phyloP scores from a whole-genome alignment of 2,113 vertebrate genomes.

The Cyprinodon variegatus region DNA sequence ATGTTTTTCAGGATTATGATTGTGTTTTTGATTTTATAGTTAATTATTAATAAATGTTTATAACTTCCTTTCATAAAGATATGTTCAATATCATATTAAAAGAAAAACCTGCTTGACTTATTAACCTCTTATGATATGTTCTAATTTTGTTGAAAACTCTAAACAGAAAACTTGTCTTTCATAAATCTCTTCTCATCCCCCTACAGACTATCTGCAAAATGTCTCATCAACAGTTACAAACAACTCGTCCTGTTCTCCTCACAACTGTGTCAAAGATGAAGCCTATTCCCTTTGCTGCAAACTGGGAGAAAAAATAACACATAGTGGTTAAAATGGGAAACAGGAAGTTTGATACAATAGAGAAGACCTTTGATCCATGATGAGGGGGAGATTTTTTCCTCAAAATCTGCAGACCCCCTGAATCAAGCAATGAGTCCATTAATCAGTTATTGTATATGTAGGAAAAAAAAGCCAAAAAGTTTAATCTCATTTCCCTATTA shows the following conservation, averaged over 20 bases:
- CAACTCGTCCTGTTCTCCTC: slow-evolving; percentile 17
- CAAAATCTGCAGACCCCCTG: background rate
- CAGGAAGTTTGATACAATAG: slow-evolving; percentile 95
- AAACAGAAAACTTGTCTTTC: slow-evolving; percentile 4
- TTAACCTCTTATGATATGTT: background rate
- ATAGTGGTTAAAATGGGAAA: slow-evolving; percentile 82
- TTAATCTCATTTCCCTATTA: no score
- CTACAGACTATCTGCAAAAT: background rate
- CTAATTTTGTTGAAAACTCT: background rate
- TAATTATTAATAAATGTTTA: slow-evolving; percentile 27
- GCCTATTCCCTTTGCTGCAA: slow-evolving; percentile 25
- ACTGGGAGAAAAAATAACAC: slow-evolving; percentile 76
- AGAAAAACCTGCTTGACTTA: background rate
- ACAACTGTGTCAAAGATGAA: slow-evolving; percentile 47
- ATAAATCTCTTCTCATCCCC: no score
- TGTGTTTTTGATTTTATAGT: slow-evolving; percentile 24
- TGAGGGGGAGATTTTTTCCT: slow-evolving; percentile 80
- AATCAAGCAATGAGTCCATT: no score
- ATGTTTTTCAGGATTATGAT: background rate
- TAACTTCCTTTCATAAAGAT: background rate
- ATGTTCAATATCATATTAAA: background rate
- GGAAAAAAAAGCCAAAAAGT: no score
- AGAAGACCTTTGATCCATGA: slow-evolving; percentile 90
- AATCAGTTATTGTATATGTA: no score
- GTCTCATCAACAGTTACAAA: slow-evolving; percentile 46